Evolutionary conservation across 2,888 invertebrate genomes (phyloP).

Genomic region (Callyntrura sp.): DNA sequence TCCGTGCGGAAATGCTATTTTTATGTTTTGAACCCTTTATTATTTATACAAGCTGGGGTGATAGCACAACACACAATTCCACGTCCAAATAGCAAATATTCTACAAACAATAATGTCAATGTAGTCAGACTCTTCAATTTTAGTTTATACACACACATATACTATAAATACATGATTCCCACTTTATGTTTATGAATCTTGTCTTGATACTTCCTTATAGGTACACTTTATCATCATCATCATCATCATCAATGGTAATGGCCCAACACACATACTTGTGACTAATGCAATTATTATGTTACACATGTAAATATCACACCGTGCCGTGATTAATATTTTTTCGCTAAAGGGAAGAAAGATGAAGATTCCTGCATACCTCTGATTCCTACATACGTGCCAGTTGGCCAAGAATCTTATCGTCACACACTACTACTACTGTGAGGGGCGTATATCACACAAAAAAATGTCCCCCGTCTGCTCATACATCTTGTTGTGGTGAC

Average conservation of each 20-base stretch:
- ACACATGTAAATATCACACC: neutral
- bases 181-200: neutral
- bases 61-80: no score
- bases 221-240: neutral
- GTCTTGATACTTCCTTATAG: neutral
- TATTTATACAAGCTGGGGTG: no score
- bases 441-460: conserved; percentile 5
- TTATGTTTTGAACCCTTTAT: no score
- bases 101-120: no score
- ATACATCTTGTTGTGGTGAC: neutral
- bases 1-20: no score
- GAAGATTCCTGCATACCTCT: conserved; percentile 35
- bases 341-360: conserved; percentile 14
- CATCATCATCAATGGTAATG: neutral
- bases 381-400: neutral
- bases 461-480: neutral
- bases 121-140: neutral
- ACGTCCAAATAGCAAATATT: no score
- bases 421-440: neutral
- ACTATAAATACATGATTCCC: neutral
- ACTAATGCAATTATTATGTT: conserved; percentile 58
- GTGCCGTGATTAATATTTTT: conserved; percentile 18
- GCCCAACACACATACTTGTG: neutral
- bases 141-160: no score
- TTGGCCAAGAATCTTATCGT: conserved; percentile 19